phyloP scores from a whole-genome alignment of 1,140 invertebrate genomes.

The Hyposmocoma kahamanoa region DNA sequence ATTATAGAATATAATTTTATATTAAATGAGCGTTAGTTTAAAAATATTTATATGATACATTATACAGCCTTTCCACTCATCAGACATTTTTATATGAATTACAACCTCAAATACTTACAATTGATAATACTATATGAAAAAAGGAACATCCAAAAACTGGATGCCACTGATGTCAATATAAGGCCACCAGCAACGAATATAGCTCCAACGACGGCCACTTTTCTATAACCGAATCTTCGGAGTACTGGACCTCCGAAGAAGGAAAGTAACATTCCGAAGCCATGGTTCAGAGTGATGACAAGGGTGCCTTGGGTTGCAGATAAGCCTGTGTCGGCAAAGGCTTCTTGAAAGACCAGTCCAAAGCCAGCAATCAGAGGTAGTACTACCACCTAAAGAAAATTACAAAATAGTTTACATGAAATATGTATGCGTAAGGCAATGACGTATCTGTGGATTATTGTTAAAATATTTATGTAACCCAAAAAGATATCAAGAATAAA shows the following conservation, averaged over 20 bases:
- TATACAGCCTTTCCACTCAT: no score
- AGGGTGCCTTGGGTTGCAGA: constrained; percentile 73
- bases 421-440: no score
- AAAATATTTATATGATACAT: no score
- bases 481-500: no score
- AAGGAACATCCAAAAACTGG: constrained; percentile 72
- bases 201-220: constrained; percentile 71
- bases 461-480: no score
- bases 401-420: no score
- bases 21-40: no score
- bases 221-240: constrained; percentile 73
- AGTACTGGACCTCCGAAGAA: constrained; percentile 76
- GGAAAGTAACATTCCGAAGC: constrained; percentile 77
- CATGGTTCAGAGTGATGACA: constrained; percentile 76
- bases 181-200: constrained; percentile 69
- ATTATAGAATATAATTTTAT: no score
- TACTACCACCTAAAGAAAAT: constrained; percentile 68
- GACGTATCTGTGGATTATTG: no score
- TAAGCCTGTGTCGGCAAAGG: constrained; percentile 65
- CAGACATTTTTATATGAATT: not conserved
- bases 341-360: constrained; percentile 75
- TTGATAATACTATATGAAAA: constrained; percentile 78
- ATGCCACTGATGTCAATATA: constrained; percentile 66
- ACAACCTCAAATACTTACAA: constrained; percentile 73
- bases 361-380: constrained; percentile 75